Percentiles rank a stretch among this genome's conserved stretches.
phyloP scores from a whole-genome alignment of 2,113 vertebrate species.

The Dolichallabes microphthalmus region DNA sequence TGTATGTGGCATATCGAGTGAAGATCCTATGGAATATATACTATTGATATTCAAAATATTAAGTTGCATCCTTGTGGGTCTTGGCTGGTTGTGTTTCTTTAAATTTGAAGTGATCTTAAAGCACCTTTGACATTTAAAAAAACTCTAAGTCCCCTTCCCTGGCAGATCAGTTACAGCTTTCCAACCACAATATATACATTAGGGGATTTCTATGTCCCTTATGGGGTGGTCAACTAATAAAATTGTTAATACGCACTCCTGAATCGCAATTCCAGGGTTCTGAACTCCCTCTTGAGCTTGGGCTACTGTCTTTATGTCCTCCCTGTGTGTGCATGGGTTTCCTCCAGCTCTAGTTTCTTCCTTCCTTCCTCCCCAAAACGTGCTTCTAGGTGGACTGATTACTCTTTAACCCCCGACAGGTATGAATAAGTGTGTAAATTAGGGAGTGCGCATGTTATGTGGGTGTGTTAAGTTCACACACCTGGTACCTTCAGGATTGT shows the following conservation, averaged over 20 bases:
- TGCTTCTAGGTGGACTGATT: neutral
- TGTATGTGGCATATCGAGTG: neutral
- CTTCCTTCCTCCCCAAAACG: neutral
- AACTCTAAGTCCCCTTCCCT: neutral
- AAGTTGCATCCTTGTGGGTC: neutral
- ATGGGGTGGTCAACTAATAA: neutral
- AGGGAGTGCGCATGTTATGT: no score
- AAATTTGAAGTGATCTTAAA: neutral
- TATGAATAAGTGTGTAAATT: no score
- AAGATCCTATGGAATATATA: no score
- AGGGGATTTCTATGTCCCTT: neutral
- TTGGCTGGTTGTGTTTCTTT: neutral
- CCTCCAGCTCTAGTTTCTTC: neutral
- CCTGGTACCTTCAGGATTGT: no score
- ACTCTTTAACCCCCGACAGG: neutral
- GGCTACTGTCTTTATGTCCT: no score
- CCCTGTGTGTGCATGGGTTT: neutral
- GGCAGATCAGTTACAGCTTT: neutral
- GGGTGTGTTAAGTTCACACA: no score
- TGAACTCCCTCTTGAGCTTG: no score
- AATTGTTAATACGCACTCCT: neutral
- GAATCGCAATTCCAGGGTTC: neutral
- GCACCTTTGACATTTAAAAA: neutral
- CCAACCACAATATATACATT: neutral
- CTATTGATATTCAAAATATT: neutral